These are phyloP conservation scores for Pammene fasciana DNA, from an alignment of 2,888 invertebrate species.

Conservation along the genomic window DNA sequence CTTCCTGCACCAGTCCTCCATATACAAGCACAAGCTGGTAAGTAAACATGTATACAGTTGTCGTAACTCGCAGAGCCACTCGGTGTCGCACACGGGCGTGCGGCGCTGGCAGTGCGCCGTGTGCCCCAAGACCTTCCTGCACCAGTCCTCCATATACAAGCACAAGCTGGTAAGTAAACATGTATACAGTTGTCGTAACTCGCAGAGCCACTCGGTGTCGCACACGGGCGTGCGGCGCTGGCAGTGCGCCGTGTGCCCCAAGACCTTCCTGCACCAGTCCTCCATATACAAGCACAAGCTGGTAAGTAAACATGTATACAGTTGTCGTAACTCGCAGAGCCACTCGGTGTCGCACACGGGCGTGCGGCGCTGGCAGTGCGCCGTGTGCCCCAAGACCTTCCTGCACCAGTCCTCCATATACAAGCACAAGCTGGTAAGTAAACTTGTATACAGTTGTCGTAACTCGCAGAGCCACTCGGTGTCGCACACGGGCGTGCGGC, in stretches of 20 bases:
- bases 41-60: no score
- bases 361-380: constrained; percentile 39
- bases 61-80: constrained; percentile 28
- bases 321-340: constrained; percentile 16
- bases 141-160: constrained; percentile 41
- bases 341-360: constrained; percentile 39
- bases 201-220: constrained; percentile 38
- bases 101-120: constrained; percentile 38
- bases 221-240: constrained; percentile 39
- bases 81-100: constrained; percentile 38
- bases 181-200: no score
- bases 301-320: constrained; percentile 16
- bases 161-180: constrained; percentile 32
- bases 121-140: constrained; percentile 42
- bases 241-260: constrained; percentile 40
- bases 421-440: constrained; percentile 36
- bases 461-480: constrained; percentile 34
- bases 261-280: constrained; percentile 41
- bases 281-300: constrained; percentile 41
- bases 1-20: constrained; percentile 40
- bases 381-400: constrained; percentile 42
- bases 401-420: constrained; percentile 40
- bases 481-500: constrained; percentile 38
- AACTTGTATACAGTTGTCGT: no score
- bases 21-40: constrained; percentile 41